These are phyloP conservation scores for Gallinago nigripennis DNA, from an alignment of 2,797 vertebrate genomes.

Conservation along the genomic window DNA sequence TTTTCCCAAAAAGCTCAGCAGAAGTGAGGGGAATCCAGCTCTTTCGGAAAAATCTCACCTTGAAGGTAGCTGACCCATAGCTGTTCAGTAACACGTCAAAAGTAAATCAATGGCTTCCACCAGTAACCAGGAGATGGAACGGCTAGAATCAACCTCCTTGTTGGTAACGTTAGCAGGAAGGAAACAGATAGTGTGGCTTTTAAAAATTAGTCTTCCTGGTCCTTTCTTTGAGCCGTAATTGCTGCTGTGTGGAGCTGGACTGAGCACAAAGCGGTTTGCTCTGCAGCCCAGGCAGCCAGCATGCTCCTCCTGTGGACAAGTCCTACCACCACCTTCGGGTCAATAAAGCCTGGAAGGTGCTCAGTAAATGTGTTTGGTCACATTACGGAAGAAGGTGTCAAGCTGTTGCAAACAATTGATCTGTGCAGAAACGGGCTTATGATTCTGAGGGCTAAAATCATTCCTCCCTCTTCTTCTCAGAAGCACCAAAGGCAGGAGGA, in stretches of 20 bases:
- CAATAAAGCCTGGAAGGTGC: fast-evolving
- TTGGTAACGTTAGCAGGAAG: fast-evolving
- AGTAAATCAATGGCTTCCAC: background rate
- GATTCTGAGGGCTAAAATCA: background rate
- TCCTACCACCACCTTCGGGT: fast-evolving
- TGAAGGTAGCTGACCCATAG: background rate
- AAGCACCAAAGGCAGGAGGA: background rate
- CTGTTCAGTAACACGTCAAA: fast-evolving
- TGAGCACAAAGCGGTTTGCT: fast-evolving
- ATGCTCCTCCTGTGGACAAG: fast-evolving
- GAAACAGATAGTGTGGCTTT: background rate
- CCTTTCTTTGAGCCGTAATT: fast-evolving
- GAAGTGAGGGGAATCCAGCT: background rate
- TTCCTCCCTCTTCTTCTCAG: background rate
- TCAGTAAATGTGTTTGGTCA: background rate
- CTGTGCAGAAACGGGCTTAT: background rate
- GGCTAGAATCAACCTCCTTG: fast-evolving
- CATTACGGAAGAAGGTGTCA: background rate
- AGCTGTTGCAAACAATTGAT: background rate
- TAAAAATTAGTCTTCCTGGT: background rate
- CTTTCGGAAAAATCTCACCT: background rate
- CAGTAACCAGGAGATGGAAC: background rate
- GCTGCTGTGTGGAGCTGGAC: background rate
- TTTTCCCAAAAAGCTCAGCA: background rate
- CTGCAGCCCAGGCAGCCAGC: background rate